Evolutionary conservation across 1,140 invertebrate species (phyloP).

Genomic region (Brachionus plicatilis): DNA sequence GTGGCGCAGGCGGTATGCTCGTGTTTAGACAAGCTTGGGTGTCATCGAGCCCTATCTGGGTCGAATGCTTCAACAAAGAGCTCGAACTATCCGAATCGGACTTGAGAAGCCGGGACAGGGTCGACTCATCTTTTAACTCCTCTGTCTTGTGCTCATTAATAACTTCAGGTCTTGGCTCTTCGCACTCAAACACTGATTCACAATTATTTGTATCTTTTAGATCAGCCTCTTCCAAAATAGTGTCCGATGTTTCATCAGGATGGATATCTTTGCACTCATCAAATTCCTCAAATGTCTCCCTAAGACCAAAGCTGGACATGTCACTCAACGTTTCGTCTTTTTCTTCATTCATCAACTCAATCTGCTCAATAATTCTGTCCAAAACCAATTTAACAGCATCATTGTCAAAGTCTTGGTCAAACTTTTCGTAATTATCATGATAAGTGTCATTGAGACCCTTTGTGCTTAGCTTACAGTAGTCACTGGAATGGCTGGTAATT

Average conservation of each 20-base stretch:
- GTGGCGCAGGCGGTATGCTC: background rate
- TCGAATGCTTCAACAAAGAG: background rate
- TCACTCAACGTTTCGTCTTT: background rate
- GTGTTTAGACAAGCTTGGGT: background rate
- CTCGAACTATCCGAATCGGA: constrained; percentile 12
- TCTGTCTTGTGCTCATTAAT: background rate
- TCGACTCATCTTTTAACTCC: background rate
- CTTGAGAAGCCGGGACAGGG: background rate
- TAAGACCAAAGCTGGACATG: background rate
- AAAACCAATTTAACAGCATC: background rate
- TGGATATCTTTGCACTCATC: background rate
- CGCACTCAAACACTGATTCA: background rate
- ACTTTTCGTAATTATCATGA: background rate
- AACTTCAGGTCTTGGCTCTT: background rate
- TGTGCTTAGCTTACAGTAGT: background rate
- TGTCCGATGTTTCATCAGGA: background rate
- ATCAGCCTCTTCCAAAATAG: background rate
- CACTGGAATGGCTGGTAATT: background rate
- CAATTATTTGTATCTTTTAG: background rate
- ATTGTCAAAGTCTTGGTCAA: background rate
- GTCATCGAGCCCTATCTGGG: background rate
- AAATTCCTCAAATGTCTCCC: background rate
- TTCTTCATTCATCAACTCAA: background rate
- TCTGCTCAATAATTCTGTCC: background rate
- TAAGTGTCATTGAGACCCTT: background rate